phyloP scores from a whole-genome alignment of 37 sponge, comb jelly and placozoan genomes.

The Ephydatia muelleri region DNA sequence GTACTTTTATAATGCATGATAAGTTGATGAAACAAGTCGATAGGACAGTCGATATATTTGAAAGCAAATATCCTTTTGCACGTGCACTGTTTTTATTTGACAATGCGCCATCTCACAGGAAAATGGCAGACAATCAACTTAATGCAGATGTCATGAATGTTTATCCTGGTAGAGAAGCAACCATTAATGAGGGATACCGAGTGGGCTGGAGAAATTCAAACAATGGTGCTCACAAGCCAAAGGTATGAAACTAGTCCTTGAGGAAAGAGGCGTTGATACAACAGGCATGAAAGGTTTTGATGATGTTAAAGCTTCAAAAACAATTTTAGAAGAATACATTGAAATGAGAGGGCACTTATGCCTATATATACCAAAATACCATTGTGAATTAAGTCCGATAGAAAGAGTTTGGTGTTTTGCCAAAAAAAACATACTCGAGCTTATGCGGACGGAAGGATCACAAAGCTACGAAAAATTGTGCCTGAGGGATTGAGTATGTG shows the following conservation, averaged over 20 bases:
- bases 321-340: constrained; percentile 3
- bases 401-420: constrained; percentile 24
- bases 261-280: constrained; percentile 19
- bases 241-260: constrained; percentile 13
- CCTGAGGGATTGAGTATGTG: background rate
- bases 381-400: constrained; percentile 10
- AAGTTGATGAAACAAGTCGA: constrained; percentile 11
- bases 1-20: constrained; percentile 23
- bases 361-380: constrained; percentile 1
- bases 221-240: background rate
- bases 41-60: constrained; percentile 4
- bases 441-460: constrained; percentile 2
- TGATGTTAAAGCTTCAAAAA: background rate
- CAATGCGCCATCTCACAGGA: constrained; percentile 6
- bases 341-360: constrained; percentile 1
- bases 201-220: background rate
- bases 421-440: constrained; percentile 24
- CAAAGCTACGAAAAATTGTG: constrained; percentile 12
- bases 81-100: constrained; percentile 11
- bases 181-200: constrained; percentile 9
- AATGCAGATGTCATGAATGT: background rate
- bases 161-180: background rate
- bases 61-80: constrained; percentile 5
- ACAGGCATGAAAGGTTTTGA: background rate
- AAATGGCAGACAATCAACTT: background rate